Base-by-base conservation (phyloP, 2,888 invertebrate species). In the Iphiclides podalirius region DNA sequence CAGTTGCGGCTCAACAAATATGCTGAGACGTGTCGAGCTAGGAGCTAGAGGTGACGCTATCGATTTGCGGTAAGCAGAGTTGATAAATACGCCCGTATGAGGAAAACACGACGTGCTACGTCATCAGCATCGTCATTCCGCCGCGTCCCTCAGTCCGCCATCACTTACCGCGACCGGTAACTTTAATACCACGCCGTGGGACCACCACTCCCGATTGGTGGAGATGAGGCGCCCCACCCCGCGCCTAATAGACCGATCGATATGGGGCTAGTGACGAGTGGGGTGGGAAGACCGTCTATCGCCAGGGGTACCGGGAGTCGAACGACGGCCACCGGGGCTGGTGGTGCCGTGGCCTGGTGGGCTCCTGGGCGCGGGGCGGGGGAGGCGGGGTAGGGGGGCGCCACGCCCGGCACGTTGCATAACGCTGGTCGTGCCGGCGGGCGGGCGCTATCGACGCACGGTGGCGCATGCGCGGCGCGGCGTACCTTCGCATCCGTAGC, bases 401-500 rank as follows among this genome's bases (percentile, higher is more conserved):
- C 67, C 72, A 90, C 87, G 84, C 83, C 85, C 87, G 90, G 81
- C 70, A 81, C 82, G 85, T 78, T 72, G 74, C 75, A 75, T 73
- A 70, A 72, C 70, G 73, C 73, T 82, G 84, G 75, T 81, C 80
- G 84, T 79, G 84, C 79, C 66, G 72, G 66, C 66, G 72, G 66
- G 72, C 68, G 70, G 77, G 20, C 74, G 82, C 81, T 84, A 80
- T 85, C 80, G 78, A 79, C 70, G 72, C 76, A 63, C 70, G 73
- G 74, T 79, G 83, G 87, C 84, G 84, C 81, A 83, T 83, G 82
- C 80, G 20, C 20, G 20, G 20, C 20, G 20, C 20, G 20, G 79
- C 91, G 90, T 90, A 99, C 99, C 98, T 96, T 99, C 99, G 93
- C 99, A 99, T 87, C 97, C 96, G 92, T 96, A 98, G 90, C 99